Evolutionary conservation across 2,888 invertebrate genomes (phyloP), one percentile per base, ranked within the genome.

Genomic region (Hanleya hanleyi): DNA sequence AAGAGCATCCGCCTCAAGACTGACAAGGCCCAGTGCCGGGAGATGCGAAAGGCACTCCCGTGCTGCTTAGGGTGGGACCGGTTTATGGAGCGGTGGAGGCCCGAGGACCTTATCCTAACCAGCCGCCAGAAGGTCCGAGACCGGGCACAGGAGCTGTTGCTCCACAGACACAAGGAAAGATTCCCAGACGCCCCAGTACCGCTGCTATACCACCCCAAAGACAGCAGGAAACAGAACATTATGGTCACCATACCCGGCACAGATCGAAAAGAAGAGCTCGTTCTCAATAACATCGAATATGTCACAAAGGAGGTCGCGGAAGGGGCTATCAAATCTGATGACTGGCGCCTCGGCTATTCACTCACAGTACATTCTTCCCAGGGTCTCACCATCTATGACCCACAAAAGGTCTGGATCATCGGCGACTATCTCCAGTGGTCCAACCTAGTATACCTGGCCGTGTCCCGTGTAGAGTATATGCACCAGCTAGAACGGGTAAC

Each of bases 161-260:
- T 62, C 32, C 4, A 47, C n/a, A 1, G n/a, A 26, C 69, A 69
- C 69, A 35, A 41, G n/a, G 38, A 61, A 26, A 12, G 6, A 18
- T 69, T 62, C 37, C 62, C 69, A 6, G 32, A 62, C 12, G 26
- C 22, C 7, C 62, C 32, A 5, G 62, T 62, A 7, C 62, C 41
- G 9, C 41, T 41, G 41, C 18, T 41, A 41, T 41, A 41, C 41
- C 41, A 18, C 41, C 41, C 41, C 62, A 41, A 41, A 18, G 41
- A 41, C 41, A 62, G 6, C 62, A 26, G 62, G 5, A 26, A 33
- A 5, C 62, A 32, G 62, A 62, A 62, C 32, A 18, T 62, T 6
- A 26, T 62, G 33, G 62, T 62, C 6, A 62, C 62, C 32, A 62
- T 62, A 7, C 62, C 62, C 33, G 62, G 62, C n/a, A n/a, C n/a